phyloP scores from a whole-genome alignment of 1,140 invertebrate species.

The Drosophila teissieri region DNA sequence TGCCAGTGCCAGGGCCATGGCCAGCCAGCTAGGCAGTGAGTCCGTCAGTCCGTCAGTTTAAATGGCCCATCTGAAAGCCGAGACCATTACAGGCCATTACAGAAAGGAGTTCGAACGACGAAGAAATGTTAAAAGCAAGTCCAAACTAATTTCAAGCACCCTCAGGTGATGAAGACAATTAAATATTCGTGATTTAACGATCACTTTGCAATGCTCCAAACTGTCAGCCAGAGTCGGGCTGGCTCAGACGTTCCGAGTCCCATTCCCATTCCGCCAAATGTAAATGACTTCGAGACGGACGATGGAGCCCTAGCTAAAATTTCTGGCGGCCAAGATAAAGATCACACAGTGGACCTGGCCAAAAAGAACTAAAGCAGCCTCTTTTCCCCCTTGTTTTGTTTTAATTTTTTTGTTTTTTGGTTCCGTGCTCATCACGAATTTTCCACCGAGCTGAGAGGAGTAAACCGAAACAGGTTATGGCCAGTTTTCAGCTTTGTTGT shows the following conservation, averaged over 20 bases:
- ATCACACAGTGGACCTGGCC: slow-evolving; percentile 68
- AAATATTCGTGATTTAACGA: slow-evolving; percentile 85
- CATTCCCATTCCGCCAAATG: slow-evolving; percentile 70
- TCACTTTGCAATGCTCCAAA: slow-evolving; percentile 84
- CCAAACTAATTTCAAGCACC: slow-evolving; percentile 83
- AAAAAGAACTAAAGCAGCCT: slow-evolving; percentile 77
- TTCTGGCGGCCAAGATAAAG: slow-evolving; percentile 74
- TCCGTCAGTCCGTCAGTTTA: slow-evolving; percentile 45
- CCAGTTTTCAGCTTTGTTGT: slow-evolving; percentile 52
- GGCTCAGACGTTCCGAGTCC: slow-evolving; percentile 46
- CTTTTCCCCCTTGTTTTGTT: slow-evolving; percentile 18
- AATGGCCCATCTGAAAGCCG: slow-evolving; percentile 68
- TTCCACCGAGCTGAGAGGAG: slow-evolving; percentile 46
- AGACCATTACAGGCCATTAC: slow-evolving; percentile 71
- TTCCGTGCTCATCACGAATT: slow-evolving; percentile 73
- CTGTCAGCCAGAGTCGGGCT: slow-evolving; percentile 59
- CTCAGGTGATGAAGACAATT: slow-evolving; percentile 85
- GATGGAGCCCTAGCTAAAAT: slow-evolving; percentile 75
- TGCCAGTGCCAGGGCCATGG: slow-evolving; percentile 6
- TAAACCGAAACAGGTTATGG: slow-evolving; percentile 69
- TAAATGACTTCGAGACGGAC: slow-evolving; percentile 69
- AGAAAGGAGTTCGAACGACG: slow-evolving; percentile 51
- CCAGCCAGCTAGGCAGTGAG: slow-evolving; percentile 13
- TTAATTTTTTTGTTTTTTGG: slow-evolving; percentile 18
- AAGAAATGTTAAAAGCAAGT: slow-evolving; percentile 78